Conservation (phyloP, 2,113 vertebrate species). For the Chionodraco myersi region DNA sequence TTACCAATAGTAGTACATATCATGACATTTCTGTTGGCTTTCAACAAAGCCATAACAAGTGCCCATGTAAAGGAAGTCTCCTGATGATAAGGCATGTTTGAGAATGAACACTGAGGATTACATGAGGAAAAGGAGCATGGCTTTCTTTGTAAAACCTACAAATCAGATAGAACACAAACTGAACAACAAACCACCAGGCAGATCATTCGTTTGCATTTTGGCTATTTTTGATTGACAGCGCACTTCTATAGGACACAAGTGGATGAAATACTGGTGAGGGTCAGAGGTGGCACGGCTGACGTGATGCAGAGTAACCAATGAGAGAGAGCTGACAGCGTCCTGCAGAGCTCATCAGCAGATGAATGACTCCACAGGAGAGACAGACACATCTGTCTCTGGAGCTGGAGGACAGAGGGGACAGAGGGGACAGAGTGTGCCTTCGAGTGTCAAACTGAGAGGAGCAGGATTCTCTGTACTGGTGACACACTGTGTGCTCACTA, state of each 20-base stretch:
- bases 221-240: slow-evolving; percentile 66
- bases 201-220: background rate
- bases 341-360: slow-evolving; percentile 68
- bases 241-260: background rate
- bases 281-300: slow-evolving; percentile 61
- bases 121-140: background rate
- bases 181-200: background rate
- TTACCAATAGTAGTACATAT: background rate
- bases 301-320: slow-evolving; percentile 66
- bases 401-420: slow-evolving; percentile 24
- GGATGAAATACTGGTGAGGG: slow-evolving; percentile 51
- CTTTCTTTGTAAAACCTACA: background rate
- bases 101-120: background rate
- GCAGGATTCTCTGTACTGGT: background rate
- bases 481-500: background rate
- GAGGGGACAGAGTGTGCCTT: background rate
- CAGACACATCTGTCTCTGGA: slow-evolving; percentile 21
- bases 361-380: slow-evolving; percentile 27
- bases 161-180: no score
- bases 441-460: background rate
- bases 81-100: background rate
- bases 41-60: background rate
- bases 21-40: background rate
- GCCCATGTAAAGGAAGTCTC: background rate
- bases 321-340: slow-evolving; percentile 69